Conservation (phyloP, 53 echinoderm and acorn worm genomes). For the Pentamera pediparva region DNA sequence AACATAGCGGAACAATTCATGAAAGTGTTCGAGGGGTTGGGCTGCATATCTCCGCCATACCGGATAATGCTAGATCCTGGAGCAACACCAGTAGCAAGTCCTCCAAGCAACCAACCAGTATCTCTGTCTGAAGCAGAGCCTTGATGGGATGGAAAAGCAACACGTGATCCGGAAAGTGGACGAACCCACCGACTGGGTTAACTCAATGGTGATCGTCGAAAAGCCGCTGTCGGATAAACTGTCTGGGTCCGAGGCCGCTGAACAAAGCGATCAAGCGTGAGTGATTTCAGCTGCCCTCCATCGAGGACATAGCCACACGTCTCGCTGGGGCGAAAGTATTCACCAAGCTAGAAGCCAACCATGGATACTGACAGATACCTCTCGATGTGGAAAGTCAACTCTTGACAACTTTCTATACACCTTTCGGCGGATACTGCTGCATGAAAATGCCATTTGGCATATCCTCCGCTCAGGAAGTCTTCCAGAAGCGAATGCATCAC, state of each 20-base stretch:
- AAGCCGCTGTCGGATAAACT: too few species aligned
- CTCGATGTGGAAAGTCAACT: constrained; percentile 14
- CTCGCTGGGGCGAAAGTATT: constrained; percentile 6
- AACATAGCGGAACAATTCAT: neutral
- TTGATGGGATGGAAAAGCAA: constrained; percentile 44
- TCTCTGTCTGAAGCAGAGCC: constrained; percentile 40
- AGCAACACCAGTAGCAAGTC: constrained; percentile 48
- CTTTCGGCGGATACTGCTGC: constrained; percentile 22
- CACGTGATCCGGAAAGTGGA: constrained; percentile 35
- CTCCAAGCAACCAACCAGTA: constrained; percentile 41
- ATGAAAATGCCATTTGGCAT: constrained; percentile 15
- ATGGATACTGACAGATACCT: constrained; percentile 34
- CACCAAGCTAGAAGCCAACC: constrained; percentile 19
- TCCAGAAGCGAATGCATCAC: constrained; percentile 1
- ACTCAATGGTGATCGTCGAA: constrained; percentile 40
- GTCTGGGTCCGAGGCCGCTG: constrained; percentile 24
- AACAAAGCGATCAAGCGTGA: constrained; percentile 17
- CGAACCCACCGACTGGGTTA: constrained; percentile 56
- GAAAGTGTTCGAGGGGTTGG: constrained; percentile 34
- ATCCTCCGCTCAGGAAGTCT: constrained; percentile 13
- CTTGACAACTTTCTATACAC: constrained; percentile 17
- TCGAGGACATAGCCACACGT: constrained; percentile 5
- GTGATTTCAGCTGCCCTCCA: constrained; percentile 5
- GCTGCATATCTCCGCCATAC: constrained; percentile 15
- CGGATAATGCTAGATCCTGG: constrained; percentile 22